Evolutionary conservation across 1,140 invertebrate species (phyloP).

Genomic region (Sesamia nonagrioides): DNA sequence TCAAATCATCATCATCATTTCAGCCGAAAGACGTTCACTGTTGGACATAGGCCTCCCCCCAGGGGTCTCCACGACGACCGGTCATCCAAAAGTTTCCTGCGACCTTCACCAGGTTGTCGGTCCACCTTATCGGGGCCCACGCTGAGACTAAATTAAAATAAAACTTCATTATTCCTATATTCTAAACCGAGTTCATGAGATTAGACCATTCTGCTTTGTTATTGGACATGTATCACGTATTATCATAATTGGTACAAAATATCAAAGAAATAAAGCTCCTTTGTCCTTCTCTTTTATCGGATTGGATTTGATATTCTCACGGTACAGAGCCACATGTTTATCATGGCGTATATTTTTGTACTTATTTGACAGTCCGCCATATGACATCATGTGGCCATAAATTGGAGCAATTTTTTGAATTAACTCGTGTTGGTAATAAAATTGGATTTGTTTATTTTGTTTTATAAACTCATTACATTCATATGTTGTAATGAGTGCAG

Average conservation of each 20-base stretch:
- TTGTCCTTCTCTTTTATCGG: conserved; percentile 67
- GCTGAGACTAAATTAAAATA: no score
- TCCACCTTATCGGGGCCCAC: no score
- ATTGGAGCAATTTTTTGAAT: conserved; percentile 80
- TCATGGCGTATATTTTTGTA: conserved; percentile 78
- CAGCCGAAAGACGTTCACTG: no score
- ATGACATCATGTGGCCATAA: conserved; percentile 80
- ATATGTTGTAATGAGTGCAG: conserved; percentile 44
- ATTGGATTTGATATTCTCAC: conserved; percentile 80
- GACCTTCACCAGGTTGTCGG: no score
- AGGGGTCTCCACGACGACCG: no score
- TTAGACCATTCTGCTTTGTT: neutral
- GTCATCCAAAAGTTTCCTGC: no score
- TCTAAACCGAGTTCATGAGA: neutral
- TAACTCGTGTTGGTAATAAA: conserved; percentile 79
- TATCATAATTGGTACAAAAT: conserved; percentile 54
- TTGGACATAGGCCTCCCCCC: no score
- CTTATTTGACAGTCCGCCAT: conserved; percentile 72
- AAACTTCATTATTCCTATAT: neutral
- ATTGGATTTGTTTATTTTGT: conserved; percentile 80
- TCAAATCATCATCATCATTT: no score
- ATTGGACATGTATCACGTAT: neutral
- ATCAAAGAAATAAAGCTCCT: conserved; percentile 57
- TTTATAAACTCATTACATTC: conserved; percentile 71
- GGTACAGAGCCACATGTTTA: conserved; percentile 78